A percentile compares a stretch with the other conserved stretches of the same genome.
These are phyloP conservation scores for Polydrusus pterygomalis DNA, from an alignment of 2,888 invertebrate species.

Conservation along the genomic window DNA sequence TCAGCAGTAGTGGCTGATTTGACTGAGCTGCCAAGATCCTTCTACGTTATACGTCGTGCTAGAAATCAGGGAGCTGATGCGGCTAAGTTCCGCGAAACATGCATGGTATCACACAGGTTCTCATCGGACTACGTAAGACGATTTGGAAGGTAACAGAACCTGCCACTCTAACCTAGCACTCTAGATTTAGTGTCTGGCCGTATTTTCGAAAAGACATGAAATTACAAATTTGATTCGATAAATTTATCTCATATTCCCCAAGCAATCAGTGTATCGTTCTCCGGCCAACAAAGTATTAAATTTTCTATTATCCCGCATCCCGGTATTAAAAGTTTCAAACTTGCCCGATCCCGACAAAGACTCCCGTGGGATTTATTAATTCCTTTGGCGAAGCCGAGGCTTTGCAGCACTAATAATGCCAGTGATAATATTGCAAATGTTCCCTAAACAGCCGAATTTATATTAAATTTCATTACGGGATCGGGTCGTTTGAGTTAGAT, in stretches of 20 bases:
- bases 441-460: constrained; percentile 25
- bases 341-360: constrained; percentile 45
- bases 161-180: too few relatives aligned
- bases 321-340: constrained; percentile 49
- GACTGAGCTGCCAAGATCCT: too few relatives aligned
- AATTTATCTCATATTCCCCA: constrained; percentile 36
- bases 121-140: too few relatives aligned
- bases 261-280: constrained; percentile 44
- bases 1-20: too few relatives aligned
- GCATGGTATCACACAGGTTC: too few relatives aligned
- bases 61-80: too few relatives aligned
- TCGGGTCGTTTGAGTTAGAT: neutral
- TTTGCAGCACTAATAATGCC: constrained; percentile 25
- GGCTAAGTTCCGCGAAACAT: too few relatives aligned
- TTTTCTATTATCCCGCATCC: constrained; percentile 48
- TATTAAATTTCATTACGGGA: constrained; percentile 7
- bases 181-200: too few relatives aligned
- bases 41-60: too few relatives aligned
- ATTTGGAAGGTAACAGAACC: too few relatives aligned
- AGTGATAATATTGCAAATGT: constrained; percentile 28
- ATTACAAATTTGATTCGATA: constrained; percentile 1
- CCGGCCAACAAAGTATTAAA: constrained; percentile 42
- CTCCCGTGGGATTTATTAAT: constrained; percentile 50
- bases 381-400: constrained; percentile 20
- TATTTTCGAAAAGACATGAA: neutral